Percentiles rank a stretch among this genome's conserved stretches.
Evolutionary conservation across 2,113 vertebrate species (phyloP).

Genomic region (Oryzias celebensis): DNA sequence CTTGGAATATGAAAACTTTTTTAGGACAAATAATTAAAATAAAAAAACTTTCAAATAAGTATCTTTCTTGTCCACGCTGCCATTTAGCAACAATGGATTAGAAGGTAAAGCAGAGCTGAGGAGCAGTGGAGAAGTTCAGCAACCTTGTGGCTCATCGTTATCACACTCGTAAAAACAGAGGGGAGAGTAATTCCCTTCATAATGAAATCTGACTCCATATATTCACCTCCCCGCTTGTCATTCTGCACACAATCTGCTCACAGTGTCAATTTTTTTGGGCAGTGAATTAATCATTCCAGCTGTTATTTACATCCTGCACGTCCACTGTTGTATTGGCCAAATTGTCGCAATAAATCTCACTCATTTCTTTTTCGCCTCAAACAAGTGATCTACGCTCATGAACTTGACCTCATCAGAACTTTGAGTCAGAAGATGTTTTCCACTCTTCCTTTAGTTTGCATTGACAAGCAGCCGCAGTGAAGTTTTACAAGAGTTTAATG

Average conservation of each 20-base stretch:
- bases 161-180: slow-evolving; percentile 48
- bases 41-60: background rate
- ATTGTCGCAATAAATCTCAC: slow-evolving; percentile 59
- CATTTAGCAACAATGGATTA: slow-evolving; percentile 43
- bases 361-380: slow-evolving; percentile 37
- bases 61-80: slow-evolving; percentile 11
- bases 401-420: slow-evolving; percentile 33
- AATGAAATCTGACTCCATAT: slow-evolving; percentile 70
- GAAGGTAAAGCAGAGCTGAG: slow-evolving; percentile 28
- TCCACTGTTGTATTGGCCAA: slow-evolving; percentile 52
- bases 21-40: background rate
- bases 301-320: slow-evolving; percentile 65
- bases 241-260: slow-evolving; percentile 40
- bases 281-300: slow-evolving; percentile 68
- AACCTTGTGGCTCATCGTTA: slow-evolving; percentile 53
- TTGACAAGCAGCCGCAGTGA: slow-evolving; percentile 26
- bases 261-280: slow-evolving; percentile 47
- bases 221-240: slow-evolving; percentile 49
- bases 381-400: slow-evolving; percentile 13
- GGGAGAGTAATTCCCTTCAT: slow-evolving; percentile 67
- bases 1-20: too few species aligned
- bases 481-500: slow-evolving; percentile 48
- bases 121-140: slow-evolving; percentile 49
- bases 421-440: slow-evolving; percentile 12
- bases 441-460: slow-evolving; percentile 18